phyloP scores from a whole-genome alignment of 1,140 invertebrate species.

The Scaptodrosophila lebanonensis region DNA sequence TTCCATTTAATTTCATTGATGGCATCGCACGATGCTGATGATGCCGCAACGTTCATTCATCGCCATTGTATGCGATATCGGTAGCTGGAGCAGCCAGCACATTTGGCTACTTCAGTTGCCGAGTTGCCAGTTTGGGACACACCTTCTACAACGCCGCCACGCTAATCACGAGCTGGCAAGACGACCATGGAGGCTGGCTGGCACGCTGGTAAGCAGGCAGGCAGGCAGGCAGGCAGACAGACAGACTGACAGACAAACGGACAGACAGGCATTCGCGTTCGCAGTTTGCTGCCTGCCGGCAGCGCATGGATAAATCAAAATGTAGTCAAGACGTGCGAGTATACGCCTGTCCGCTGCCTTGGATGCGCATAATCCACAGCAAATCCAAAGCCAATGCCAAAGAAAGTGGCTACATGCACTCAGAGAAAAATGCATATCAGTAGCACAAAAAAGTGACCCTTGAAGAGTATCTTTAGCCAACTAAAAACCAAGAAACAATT shows the following conservation, averaged over 20 bases:
- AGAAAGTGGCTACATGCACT: constrained; percentile 59
- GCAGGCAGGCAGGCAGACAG: too few species aligned
- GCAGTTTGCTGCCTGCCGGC: too few species aligned
- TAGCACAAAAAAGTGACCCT: too few species aligned
- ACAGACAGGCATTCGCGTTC: background rate
- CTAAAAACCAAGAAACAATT: too few species aligned
- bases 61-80: constrained; percentile 30
- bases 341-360: constrained; percentile 25
- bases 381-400: constrained; percentile 26
- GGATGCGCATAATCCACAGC: constrained; percentile 59
- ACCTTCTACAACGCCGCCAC: constrained; percentile 67
- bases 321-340: constrained; percentile 53
- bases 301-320: constrained; percentile 75
- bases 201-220: too few species aligned
- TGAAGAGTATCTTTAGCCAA: too few species aligned
- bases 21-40: constrained; percentile 32
- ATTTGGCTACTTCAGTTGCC: constrained; percentile 69
- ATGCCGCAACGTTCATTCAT: constrained; percentile 46
- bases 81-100: constrained; percentile 34
- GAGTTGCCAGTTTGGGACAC: constrained; percentile 67
- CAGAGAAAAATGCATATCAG: too few species aligned
- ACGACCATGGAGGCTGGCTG: too few species aligned
- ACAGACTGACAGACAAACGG: constrained; percentile 5
- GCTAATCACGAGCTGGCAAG: constrained; percentile 70
- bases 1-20: constrained; percentile 66